phyloP scores from a whole-genome alignment of 2,113 vertebrate genomes.

The Centropristis striata region DNA sequence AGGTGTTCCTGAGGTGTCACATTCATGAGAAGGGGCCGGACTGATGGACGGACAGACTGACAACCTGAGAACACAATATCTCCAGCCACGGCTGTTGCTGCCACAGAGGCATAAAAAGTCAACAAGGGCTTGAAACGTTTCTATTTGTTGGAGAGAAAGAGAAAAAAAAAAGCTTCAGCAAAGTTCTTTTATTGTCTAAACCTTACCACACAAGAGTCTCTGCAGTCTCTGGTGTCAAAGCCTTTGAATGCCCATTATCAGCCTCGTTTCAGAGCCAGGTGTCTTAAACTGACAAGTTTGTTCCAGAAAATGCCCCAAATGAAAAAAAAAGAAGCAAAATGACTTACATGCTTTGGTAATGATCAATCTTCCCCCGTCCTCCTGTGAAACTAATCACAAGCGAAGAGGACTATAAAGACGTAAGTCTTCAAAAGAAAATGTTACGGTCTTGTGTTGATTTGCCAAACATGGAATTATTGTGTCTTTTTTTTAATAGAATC shows the following conservation, averaged over 20 bases:
- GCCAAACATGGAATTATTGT: slow-evolving; percentile 6
- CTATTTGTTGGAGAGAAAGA: too few relatives aligned
- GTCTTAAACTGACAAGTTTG: neutral
- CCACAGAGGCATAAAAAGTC: too few relatives aligned
- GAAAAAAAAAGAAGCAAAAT: neutral
- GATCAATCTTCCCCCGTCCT: neutral
- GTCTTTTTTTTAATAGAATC: neutral
- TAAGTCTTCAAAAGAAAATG: neutral
- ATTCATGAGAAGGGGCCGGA: too few relatives aligned
- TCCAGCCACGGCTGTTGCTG: too few relatives aligned
- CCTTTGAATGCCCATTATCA: neutral
- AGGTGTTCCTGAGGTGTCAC: too few relatives aligned
- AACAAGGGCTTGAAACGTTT: too few relatives aligned
- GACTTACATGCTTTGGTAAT: neutral
- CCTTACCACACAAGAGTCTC: too few relatives aligned
- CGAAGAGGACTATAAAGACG: neutral
- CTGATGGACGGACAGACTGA: too few relatives aligned
- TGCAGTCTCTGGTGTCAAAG: neutral
- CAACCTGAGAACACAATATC: too few relatives aligned
- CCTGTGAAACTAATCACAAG: slow-evolving; percentile 13
- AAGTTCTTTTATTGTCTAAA: too few relatives aligned
- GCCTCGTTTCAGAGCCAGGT: neutral
- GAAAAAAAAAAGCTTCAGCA: too few relatives aligned
- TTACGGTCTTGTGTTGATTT: neutral
- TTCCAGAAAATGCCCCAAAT: neutral